Percentiles rank a stretch among this genome's conserved stretches.
Evolutionary conservation across 2,888 invertebrate species (phyloP).

Genomic region (Rhabditoides inermis): DNA sequence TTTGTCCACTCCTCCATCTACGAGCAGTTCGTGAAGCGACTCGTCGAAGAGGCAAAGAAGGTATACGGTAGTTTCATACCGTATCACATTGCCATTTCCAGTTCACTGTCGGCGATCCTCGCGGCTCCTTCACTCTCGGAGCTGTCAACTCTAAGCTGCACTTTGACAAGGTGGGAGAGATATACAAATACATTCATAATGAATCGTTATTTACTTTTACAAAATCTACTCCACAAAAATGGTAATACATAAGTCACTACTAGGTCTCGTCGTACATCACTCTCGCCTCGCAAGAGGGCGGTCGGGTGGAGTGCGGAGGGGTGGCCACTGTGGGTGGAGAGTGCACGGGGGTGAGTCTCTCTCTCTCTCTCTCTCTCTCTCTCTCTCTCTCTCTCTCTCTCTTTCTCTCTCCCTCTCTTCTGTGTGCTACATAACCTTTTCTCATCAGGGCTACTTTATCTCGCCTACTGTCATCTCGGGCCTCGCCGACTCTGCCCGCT

Average conservation of each 20-base stretch:
- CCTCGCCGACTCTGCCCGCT: constrained; percentile 53
- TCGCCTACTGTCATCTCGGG: constrained; percentile 56
- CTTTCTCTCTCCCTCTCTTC: no score
- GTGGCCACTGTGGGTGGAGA: constrained; percentile 49
- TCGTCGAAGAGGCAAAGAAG: constrained; percentile 39
- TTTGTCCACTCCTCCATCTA: constrained; percentile 58
- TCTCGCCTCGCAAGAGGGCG: constrained; percentile 55
- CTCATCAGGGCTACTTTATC: constrained; percentile 57
- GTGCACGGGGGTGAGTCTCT: constrained; percentile 48
- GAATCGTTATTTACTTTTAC: neutral
- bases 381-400: neutral
- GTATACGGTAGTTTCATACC: no score
- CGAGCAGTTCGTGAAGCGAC: constrained; percentile 54
- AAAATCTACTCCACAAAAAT: no score
- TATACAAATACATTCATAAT: neutral
- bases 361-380: neutral
- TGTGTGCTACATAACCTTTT: no score
- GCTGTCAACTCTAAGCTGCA: constrained; percentile 57
- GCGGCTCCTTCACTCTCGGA: constrained; percentile 51
- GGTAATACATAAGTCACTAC: no score
- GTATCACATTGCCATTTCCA: no score
- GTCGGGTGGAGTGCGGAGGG: constrained; percentile 54
- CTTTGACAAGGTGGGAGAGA: constrained; percentile 54
- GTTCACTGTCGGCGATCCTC: constrained; percentile 38
- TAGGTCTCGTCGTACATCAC: constrained; percentile 37